Evolutionary conservation across 2,113 vertebrate species (phyloP).

Genomic region (Maccullochella peelii): DNA sequence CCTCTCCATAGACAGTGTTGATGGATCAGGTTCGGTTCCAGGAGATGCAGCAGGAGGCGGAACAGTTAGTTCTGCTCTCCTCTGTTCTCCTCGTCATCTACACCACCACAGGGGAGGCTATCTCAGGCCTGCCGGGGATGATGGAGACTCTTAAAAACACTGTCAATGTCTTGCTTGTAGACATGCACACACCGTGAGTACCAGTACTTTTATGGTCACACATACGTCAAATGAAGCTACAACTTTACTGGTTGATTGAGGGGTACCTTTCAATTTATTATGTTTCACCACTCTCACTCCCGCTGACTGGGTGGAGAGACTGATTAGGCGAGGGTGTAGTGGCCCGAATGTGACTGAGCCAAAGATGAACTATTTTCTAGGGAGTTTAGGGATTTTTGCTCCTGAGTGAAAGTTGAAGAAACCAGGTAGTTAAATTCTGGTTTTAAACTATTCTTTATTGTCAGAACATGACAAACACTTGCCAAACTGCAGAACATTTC

Average conservation of each 20-base stretch:
- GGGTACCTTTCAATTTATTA: not conserved
- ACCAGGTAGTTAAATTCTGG: too few relatives aligned
- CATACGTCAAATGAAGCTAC: not conserved
- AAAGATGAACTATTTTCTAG: not conserved
- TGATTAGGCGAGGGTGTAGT: not conserved
- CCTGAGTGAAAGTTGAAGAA: too few relatives aligned
- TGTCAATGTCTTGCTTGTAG: conserved; percentile 87
- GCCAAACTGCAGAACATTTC: too few relatives aligned
- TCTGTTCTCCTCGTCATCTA: conserved; percentile 91
- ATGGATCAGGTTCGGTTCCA: conserved; percentile 95
- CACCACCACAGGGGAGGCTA: conserved; percentile 85
- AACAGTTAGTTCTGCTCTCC: conserved; percentile 86
- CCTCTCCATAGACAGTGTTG: conserved; percentile 86
- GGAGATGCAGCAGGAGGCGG: conserved; percentile 90
- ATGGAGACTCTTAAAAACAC: conserved; percentile 89
- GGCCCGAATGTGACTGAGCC: not conserved
- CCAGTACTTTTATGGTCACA: not conserved
- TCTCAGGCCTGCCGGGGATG: conserved; percentile 87
- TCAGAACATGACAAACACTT: too few relatives aligned
- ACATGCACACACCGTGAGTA: conserved; percentile 90
- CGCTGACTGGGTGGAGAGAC: too few relatives aligned
- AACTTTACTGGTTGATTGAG: too few relatives aligned
- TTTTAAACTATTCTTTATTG: too few relatives aligned
- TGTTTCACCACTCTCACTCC: not conserved
- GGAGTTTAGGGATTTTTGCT: not conserved